These are phyloP conservation scores for Diarsia mendica DNA, from an alignment of 2,888 invertebrate species.

Conservation along the genomic window DNA sequence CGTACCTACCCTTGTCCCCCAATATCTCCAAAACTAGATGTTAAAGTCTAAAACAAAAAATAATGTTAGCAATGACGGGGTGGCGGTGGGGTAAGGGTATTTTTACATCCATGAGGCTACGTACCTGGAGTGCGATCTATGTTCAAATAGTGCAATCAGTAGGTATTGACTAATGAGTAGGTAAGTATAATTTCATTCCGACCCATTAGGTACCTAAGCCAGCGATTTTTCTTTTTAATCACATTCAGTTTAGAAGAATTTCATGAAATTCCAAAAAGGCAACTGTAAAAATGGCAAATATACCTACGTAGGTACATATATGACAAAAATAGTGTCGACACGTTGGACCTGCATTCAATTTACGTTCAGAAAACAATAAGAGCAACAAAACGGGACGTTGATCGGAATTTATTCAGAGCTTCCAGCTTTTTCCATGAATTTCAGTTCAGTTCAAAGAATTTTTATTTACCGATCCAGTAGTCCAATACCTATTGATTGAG, in stretches of 20 bases:
- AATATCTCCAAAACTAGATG: no score
- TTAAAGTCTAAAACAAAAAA: no score
- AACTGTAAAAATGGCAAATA: neutral
- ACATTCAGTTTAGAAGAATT: neutral
- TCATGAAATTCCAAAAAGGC: neutral
- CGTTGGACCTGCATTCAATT: slow-evolving; percentile 23
- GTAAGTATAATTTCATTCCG: neutral
- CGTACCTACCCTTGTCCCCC: no score
- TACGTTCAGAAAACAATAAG: slow-evolving; percentile 32
- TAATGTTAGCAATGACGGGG: no score
- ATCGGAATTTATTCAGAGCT: slow-evolving; percentile 27
- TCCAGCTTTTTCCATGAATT: slow-evolving; percentile 29
- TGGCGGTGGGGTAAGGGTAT: no score
- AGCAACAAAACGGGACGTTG: slow-evolving; percentile 11
- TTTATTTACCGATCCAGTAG: slow-evolving; percentile 34
- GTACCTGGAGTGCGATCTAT: no score
- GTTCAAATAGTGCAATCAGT: no score
- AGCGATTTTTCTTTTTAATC: neutral
- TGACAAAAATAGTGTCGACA: slow-evolving; percentile 3
- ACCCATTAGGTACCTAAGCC: neutral
- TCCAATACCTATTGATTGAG: slow-evolving; percentile 13
- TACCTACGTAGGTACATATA: neutral
- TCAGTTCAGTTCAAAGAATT: slow-evolving; percentile 12
- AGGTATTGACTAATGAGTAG: no score
- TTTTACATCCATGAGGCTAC: no score